Conservation (phyloP, 2,888 invertebrate species). For the Hirtodrosophila histrioides region DNA sequence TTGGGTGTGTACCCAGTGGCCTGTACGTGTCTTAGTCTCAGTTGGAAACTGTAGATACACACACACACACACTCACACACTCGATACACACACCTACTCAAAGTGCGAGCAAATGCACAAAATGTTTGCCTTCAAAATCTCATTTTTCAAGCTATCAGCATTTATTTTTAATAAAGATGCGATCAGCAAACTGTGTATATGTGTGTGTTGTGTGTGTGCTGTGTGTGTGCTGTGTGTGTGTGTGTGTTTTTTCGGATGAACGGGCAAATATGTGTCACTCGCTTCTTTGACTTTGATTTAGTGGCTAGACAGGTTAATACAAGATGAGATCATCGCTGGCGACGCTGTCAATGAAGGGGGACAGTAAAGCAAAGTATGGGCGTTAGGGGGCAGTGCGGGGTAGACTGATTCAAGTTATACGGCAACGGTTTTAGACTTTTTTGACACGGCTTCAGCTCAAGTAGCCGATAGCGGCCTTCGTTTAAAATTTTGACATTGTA, state of each 20-base stretch:
- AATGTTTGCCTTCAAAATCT: slow-evolving; percentile 47
- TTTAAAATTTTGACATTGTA: slow-evolving; percentile 55
- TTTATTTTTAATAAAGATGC: slow-evolving; percentile 77
- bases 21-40: slow-evolving; percentile 21
- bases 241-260: slow-evolving; percentile 47
- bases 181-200: slow-evolving; percentile 44
- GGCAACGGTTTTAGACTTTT: slow-evolving; percentile 28
- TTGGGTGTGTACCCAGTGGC: slow-evolving; percentile 50
- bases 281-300: slow-evolving; percentile 77
- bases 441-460: slow-evolving; percentile 24
- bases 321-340: slow-evolving; percentile 70
- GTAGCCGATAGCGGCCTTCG: slow-evolving; percentile 47
- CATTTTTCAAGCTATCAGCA: slow-evolving; percentile 65
- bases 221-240: slow-evolving; percentile 12
- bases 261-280: slow-evolving; percentile 70
- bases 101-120: slow-evolving; percentile 39
- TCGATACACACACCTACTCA: slow-evolving; percentile 2
- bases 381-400: background rate
- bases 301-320: slow-evolving; percentile 78
- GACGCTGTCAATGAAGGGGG: slow-evolving; percentile 36
- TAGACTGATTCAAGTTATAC: background rate
- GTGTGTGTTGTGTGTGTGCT: background rate
- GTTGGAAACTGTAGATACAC: slow-evolving; percentile 4
- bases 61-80: slow-evolving; percentile 4
- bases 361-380: background rate